Conservation (phyloP, 1,140 invertebrate species). For the Aleiodes sp. region DNA sequence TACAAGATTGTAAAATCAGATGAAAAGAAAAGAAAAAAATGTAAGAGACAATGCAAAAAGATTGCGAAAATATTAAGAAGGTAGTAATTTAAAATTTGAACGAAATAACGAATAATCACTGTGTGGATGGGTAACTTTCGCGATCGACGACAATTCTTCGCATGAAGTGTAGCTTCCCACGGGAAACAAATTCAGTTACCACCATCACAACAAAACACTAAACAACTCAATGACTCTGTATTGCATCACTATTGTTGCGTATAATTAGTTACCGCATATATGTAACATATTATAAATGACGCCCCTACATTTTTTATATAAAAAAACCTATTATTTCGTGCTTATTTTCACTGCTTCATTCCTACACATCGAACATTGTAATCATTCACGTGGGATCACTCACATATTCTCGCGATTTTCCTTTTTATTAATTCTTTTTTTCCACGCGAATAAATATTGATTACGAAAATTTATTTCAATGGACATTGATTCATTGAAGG, state of each 20-base stretch:
- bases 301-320: slow-evolving; percentile 1
- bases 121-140: slow-evolving; percentile 32
- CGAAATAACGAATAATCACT: not conserved
- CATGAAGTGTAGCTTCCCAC: slow-evolving; percentile 14
- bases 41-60: not conserved
- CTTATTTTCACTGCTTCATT: not conserved
- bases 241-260: slow-evolving; percentile 30
- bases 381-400: not conserved
- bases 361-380: slow-evolving; percentile 1
- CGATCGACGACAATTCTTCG: slow-evolving; percentile 25
- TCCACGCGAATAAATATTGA: too few species aligned
- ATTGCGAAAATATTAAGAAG: slow-evolving; percentile 4
- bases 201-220: not conserved
- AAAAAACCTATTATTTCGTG: not conserved
- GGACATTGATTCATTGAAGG: too few species aligned
- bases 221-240: slow-evolving; percentile 12
- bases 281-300: slow-evolving; percentile 13
- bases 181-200: not conserved
- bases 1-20: too few species aligned
- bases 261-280: slow-evolving; percentile 22
- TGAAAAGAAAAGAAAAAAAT: slow-evolving; percentile 12
- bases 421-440: too few species aligned
- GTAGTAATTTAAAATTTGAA: not conserved
- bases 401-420: slow-evolving; percentile 1
- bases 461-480: too few species aligned